Base-by-base conservation (phyloP, 2,113 vertebrate species). In the Alosa alosa region DNA sequence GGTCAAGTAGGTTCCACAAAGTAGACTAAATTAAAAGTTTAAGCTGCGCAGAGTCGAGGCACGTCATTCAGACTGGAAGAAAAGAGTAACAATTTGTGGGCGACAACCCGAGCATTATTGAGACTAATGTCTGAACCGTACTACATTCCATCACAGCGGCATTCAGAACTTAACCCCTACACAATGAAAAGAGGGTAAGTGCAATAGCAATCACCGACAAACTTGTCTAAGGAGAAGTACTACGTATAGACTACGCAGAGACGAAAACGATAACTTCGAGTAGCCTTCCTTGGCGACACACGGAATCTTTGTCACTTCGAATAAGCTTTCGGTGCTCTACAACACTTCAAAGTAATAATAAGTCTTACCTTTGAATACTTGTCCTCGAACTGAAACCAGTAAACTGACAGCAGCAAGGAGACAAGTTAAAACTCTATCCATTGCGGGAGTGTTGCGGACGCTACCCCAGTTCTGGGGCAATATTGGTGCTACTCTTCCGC, bases 381-480 rank as follows among this genome's bases (percentile, higher is more conserved):
- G 90, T 86, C 89, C 88, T 88, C 85, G 86, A 82, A 81, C 86
- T 44, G 90, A 88, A 84, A 91, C 39, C 90, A 86, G 41, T 25
- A 90, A 85, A 88, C 86, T 86, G 89, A 88, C 84, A 82, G 85
- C 84, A 86, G 88, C 86, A 50, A 92, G 78, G 86, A 92, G 89
- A 87, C 86, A 88, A 89, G 89, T 88, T 91, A 90, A 50, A 91
- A 92, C 82, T 90, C 89, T 90, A 81, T 91, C 90, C 91, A 92
- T 92, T 44, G 87, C 89, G 64, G 82, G 89, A 89, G 89, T 88
- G 81, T 50, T 45, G 84, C 88, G 87, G 84, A 87, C 87, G 88
- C 84, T 84, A 78, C 85, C 78, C 88, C 87, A 85, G 86, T 75
- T 90, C 88, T 89, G 83, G 89, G 88, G 86, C 81, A 55, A 88